phyloP scores from a whole-genome alignment of 2,888 invertebrate species.

The Aphelenchoides bicaudatus region DNA sequence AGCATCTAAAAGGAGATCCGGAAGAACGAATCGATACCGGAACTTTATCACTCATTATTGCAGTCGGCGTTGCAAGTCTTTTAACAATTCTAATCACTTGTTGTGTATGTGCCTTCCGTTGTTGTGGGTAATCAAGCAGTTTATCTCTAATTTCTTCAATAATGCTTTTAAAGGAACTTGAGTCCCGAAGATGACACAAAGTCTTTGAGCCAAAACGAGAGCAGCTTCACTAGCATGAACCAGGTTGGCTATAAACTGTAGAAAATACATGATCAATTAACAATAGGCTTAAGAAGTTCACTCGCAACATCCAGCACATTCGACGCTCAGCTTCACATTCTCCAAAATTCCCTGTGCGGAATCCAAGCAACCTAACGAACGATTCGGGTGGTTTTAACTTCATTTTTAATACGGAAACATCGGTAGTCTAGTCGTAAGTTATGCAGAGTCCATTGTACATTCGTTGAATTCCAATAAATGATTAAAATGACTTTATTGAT shows the following conservation, averaged over 20 bases:
- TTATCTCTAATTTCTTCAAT: slow-evolving; percentile 57
- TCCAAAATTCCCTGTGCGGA: slow-evolving; percentile 50
- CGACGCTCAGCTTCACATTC: slow-evolving; percentile 49
- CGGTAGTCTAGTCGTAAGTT: no score
- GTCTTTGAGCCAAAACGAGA: slow-evolving; percentile 36
- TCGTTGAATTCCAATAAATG: no score
- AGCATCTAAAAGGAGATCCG: slow-evolving; percentile 53
- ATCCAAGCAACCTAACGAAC: no score
- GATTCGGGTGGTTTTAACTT: no score
- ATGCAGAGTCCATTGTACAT: no score
- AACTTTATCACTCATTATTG: slow-evolving; percentile 50
- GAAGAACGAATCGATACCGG: slow-evolving; percentile 49
- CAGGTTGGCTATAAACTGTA: not conserved
- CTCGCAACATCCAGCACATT: slow-evolving; percentile 43
- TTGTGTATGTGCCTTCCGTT: slow-evolving; percentile 25
- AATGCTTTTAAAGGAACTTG: slow-evolving; percentile 59
- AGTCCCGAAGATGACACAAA: slow-evolving; percentile 39
- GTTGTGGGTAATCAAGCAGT: not conserved
- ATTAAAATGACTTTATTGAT: no score
- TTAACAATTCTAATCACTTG: slow-evolving; percentile 56
- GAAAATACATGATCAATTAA: not conserved
- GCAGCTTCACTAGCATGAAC: slow-evolving; percentile 21
- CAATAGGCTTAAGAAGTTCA: slow-evolving; percentile 19
- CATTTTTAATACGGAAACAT: no score
- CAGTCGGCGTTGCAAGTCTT: slow-evolving; percentile 53